A percentile compares a stretch with the other conserved stretches of the same genome.
Evolutionary conservation across 2,113 vertebrate species (phyloP).

Genomic region (Chitala chitala): DNA sequence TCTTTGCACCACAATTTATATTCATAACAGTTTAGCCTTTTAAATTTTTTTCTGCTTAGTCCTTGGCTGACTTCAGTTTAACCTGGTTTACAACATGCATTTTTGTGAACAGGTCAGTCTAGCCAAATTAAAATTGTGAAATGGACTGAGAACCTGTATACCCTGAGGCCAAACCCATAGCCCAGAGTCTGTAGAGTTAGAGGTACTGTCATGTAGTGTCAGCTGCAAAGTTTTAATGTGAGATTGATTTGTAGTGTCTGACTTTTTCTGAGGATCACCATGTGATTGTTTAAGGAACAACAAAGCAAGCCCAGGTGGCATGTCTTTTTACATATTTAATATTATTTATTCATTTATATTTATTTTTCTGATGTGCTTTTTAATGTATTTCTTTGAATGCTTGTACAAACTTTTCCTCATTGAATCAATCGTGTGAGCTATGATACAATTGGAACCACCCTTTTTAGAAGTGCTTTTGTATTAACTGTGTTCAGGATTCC

Average conservation of each 20-base stretch:
- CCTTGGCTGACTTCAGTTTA: too few relatives aligned
- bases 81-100: too few relatives aligned
- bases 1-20: too few relatives aligned
- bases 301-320: conserved; percentile 43
- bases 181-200: background rate
- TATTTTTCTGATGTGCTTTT: conserved; percentile 44
- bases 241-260: background rate
- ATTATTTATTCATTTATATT: conserved; percentile 39
- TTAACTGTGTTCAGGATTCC: conserved; percentile 2
- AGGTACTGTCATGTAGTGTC: background rate
- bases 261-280: conserved; percentile 12
- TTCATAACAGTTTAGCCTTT: too few relatives aligned
- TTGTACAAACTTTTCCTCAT: conserved; percentile 4
- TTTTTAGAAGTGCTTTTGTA: background rate
- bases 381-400: conserved; percentile 27
- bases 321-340: conserved; percentile 32
- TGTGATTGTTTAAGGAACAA: conserved; percentile 15
- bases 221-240: background rate
- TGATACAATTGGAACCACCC: background rate
- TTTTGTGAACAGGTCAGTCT: too few relatives aligned
- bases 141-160: too few relatives aligned
- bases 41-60: too few relatives aligned
- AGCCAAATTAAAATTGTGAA: too few relatives aligned
- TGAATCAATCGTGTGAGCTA: background rate
- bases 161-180: too few relatives aligned